Percentiles rank a stretch among this genome's conserved stretches.
Evolutionary conservation across 2,113 vertebrate genomes (phyloP).

Genomic region (Cricetomys ansorgei): DNA sequence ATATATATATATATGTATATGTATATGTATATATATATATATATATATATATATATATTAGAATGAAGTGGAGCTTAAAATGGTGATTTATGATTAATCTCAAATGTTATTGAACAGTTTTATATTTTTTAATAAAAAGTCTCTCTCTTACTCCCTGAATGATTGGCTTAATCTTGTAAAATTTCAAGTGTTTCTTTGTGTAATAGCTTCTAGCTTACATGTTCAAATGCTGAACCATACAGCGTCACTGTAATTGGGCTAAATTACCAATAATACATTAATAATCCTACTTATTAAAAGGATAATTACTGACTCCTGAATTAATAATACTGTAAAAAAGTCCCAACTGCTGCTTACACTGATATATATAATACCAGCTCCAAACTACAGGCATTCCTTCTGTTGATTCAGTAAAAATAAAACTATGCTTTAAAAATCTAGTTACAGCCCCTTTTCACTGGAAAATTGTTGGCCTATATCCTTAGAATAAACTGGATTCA

Average conservation of each 20-base stretch:
- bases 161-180: neutral
- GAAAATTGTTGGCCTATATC: neutral
- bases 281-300: slow-evolving; percentile 50
- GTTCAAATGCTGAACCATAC: neutral
- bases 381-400: slow-evolving; percentile 2
- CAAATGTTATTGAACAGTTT: neutral
- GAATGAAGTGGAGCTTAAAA: slow-evolving; percentile 16
- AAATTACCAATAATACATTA: slow-evolving; percentile 58
- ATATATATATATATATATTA: too few relatives aligned
- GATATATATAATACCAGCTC: neutral
- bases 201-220: slow-evolving; percentile 30
- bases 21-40: too few relatives aligned
- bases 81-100: slow-evolving; percentile 20
- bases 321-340: neutral
- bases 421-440: slow-evolving; percentile 1
- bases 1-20: too few relatives aligned
- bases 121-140: neutral
- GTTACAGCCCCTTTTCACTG: neutral
- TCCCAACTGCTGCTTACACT: neutral
- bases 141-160: slow-evolving; percentile 1
- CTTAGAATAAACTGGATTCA: slow-evolving; percentile 34
- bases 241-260: slow-evolving; percentile 48
- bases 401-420: neutral
- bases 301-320: slow-evolving; percentile 47
- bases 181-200: slow-evolving; percentile 22